These are phyloP conservation scores for Oceanites oceanicus DNA, from an alignment of 2,113 vertebrate species.

Conservation along the genomic window DNA sequence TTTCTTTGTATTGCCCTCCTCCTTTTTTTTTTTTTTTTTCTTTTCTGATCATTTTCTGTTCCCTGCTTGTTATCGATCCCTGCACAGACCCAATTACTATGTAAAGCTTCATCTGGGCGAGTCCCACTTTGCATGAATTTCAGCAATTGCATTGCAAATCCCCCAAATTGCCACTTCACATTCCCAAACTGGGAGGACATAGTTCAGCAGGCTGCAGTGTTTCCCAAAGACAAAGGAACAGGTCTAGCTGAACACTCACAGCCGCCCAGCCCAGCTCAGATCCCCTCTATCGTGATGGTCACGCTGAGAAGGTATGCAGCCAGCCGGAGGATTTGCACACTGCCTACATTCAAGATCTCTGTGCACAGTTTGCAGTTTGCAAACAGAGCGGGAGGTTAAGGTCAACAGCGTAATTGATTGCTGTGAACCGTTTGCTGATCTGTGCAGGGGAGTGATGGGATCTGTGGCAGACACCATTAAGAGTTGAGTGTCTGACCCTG, in stretches of 20 bases:
- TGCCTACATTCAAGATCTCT: fast-evolving
- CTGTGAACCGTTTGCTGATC: fast-evolving
- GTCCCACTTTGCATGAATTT: background rate
- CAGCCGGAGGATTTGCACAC: fast-evolving
- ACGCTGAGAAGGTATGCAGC: background rate
- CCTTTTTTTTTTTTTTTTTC: too few relatives aligned
- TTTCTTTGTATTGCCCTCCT: background rate
- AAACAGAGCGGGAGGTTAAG: too few relatives aligned
- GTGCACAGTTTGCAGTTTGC: background rate
- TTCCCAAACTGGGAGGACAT: background rate
- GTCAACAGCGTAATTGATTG: background rate
- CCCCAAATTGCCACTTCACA: too few relatives aligned
- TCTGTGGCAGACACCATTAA: background rate
- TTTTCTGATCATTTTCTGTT: background rate
- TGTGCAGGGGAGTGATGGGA: background rate
- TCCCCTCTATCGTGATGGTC: fast-evolving
- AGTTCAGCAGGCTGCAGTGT: background rate
- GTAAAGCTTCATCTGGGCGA: background rate
- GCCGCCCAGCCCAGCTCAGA: background rate
- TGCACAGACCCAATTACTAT: fast-evolving
- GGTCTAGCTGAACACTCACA: background rate
- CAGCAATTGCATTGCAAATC: background rate
- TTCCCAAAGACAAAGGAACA: background rate
- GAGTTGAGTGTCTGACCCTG: background rate
- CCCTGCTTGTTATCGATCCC: background rate